Conservation (phyloP, 2,113 vertebrate species). For the Hippocampus barbouri region DNA sequence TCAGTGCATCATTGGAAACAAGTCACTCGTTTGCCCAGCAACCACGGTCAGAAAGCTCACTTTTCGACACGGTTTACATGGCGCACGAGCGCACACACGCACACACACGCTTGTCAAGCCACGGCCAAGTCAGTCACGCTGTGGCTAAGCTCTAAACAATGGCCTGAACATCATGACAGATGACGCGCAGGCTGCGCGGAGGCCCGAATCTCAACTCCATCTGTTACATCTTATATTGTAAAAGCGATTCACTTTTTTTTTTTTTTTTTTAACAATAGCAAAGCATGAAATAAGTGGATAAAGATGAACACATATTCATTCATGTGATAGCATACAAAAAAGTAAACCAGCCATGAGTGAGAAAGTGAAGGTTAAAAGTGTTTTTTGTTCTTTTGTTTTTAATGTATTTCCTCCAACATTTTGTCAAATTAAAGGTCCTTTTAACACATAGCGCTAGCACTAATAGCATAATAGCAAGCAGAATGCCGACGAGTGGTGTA, state of each 20-base stretch:
- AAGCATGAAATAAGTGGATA: not conserved
- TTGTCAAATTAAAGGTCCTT: constrained; percentile 72
- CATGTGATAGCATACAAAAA: not conserved
- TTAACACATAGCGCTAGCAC: constrained; percentile 66
- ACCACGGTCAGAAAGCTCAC: not conserved
- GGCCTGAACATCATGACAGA: constrained; percentile 70
- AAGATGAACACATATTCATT: not conserved
- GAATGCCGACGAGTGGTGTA: constrained; percentile 79
- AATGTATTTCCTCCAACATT: constrained; percentile 72
- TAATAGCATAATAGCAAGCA: constrained; percentile 79
- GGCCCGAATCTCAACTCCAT: constrained; percentile 55
- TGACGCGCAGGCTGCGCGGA: constrained; percentile 59
- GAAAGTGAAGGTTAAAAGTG: constrained; percentile 35
- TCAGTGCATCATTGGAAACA: too few species aligned
- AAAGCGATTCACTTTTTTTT: constrained; percentile 15
- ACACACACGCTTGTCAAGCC: constrained; percentile 60
- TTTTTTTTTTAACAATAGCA: not conserved
- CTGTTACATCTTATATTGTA: constrained; percentile 49
- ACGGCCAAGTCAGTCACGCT: constrained; percentile 64
- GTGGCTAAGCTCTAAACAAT: constrained; percentile 62
- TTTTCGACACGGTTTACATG: not conserved
- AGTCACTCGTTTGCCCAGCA: too few species aligned
- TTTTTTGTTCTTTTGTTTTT: constrained; percentile 50
- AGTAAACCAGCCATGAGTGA: not conserved
- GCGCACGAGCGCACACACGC: not conserved